phyloP scores from a whole-genome alignment of 2,797 vertebrate species.

The Octomys mimax region DNA sequence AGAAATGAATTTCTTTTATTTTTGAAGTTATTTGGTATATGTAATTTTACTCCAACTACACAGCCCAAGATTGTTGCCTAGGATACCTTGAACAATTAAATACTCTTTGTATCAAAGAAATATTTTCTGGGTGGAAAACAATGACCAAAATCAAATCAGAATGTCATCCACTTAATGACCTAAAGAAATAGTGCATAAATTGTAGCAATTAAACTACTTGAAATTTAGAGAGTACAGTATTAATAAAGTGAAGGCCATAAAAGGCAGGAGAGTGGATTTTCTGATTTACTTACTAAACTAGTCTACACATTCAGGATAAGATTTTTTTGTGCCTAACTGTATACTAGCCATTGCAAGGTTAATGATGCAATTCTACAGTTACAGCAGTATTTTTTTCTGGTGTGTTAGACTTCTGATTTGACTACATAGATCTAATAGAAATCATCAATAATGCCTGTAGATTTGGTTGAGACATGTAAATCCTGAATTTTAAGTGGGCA shows the following conservation, averaged over 20 bases:
- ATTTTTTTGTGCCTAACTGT: background rate
- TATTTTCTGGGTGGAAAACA: background rate
- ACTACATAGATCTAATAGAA: background rate
- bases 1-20: background rate
- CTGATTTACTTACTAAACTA: background rate
- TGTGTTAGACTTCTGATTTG: background rate
- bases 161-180: background rate
- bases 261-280: background rate
- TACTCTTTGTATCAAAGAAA: background rate
- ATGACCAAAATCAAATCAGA: background rate
- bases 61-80: background rate
- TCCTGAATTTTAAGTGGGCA: background rate
- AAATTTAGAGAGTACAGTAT: background rate
- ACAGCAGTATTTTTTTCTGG: background rate
- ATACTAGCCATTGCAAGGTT: background rate
- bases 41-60: background rate
- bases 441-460: background rate
- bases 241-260: background rate
- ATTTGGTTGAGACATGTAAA: background rate
- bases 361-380: background rate
- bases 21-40: background rate
- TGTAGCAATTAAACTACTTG: background rate
- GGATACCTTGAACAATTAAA: background rate
- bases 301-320: background rate
- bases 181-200: background rate